Base-by-base conservation (phyloP, 2,888 invertebrate genomes). In the Gastrophysa polygoni region DNA sequence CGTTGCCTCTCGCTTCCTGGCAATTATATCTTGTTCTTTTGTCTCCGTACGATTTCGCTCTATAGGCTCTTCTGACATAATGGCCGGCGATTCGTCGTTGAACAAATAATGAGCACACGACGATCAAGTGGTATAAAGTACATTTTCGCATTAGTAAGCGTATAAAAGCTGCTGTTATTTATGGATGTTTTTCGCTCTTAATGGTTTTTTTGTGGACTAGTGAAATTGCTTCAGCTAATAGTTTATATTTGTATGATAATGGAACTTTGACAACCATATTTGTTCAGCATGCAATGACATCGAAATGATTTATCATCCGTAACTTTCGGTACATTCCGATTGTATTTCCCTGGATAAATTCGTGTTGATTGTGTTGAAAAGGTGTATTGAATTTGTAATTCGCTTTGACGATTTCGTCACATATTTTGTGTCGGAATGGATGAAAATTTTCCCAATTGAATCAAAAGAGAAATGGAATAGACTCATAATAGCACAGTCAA, bases 11-110 rank as follows among this genome's bases (percentile, higher is more conserved):
- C 58, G 56, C 71, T 74, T 74, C 74, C 76, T 70, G 74, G 71
- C 75, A 75, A 75, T 76, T 75, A 75, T 75, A 72, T 73, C 72
- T 72, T 70, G 73, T 73, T 70, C 71, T 71, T 71, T 73, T 73
- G 72, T 73, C 72, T 74, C 68, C 67, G 69, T 69, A 59, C 67
- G 66, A 70, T 71, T 70, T 69, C 67, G 69, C 71, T 69, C 64
- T 69, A 61, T 68, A 61, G 65, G 69, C 68, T 63, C 63, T 61
- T n/a, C 61, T 56, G 64, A 63, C 57, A 66, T 71, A 72, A 72
- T 70, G 70, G 70, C 61, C 47, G 56, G 63, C 64, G 64, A 69
- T 68, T 64, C 68, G 64, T 68, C 64, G 69, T 69, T 61, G 68
- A 69, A 68, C 70, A 69, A 70, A 71, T 72, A 71, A 72, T 72